These are phyloP conservation scores for Pachycephala philippinensis DNA, from an alignment of 2,113 vertebrate species.

Conservation along the genomic window DNA sequence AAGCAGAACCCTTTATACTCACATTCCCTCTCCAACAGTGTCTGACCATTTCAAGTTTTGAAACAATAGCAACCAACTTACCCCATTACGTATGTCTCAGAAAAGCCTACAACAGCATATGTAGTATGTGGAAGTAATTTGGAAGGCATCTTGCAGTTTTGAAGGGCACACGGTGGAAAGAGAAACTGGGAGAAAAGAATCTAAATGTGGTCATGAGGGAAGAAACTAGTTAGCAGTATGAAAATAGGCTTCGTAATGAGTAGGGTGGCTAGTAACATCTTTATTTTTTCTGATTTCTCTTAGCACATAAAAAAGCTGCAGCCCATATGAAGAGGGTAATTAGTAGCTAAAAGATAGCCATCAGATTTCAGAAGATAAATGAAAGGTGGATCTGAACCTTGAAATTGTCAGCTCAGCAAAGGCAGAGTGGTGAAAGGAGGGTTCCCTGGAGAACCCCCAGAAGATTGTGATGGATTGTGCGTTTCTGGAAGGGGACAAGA, in stretches of 20 bases:
- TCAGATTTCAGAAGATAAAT: constrained; percentile 50
- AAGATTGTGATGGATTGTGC: constrained; percentile 24
- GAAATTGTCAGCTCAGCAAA: constrained; percentile 31
- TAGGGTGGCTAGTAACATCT: neutral
- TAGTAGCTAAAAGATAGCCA: constrained; percentile 22
- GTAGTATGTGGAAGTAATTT: constrained; percentile 30
- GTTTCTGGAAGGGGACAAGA: neutral
- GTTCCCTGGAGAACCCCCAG: constrained; percentile 9
- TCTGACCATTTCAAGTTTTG: neutral
- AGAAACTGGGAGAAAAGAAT: neutral
- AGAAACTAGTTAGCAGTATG: neutral
- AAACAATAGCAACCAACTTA: constrained; percentile 10
- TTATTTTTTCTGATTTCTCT: constrained; percentile 50
- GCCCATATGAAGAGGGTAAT: constrained; percentile 12
- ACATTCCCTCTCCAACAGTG: neutral
- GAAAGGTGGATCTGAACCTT: constrained; percentile 31
- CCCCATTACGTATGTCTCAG: neutral
- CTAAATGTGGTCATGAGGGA: neutral
- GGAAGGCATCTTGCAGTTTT: constrained; percentile 6
- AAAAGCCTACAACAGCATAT: neutral
- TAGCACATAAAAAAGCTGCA: constrained; percentile 33
- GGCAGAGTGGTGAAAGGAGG: constrained; percentile 29
- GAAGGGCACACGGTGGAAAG: neutral
- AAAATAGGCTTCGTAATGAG: neutral
- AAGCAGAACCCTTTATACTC: neutral